Base-by-base conservation (phyloP, 2,888 invertebrate genomes). In the Folsomia candida region DNA sequence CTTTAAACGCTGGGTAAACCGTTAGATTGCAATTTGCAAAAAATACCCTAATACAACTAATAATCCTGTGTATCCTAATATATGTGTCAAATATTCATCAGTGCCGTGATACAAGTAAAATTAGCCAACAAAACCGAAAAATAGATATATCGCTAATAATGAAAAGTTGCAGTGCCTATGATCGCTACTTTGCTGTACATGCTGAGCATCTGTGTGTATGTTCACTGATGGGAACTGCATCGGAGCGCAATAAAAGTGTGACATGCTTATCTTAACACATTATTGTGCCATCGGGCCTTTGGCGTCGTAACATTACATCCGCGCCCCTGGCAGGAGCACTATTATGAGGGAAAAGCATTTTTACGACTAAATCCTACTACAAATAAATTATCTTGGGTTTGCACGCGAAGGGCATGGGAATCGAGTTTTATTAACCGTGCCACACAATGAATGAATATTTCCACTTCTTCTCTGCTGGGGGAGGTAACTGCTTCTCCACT, bases 221-320 rank as follows among this genome's bases (percentile, higher is more conserved):
- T n/a, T n/a, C n/a, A n/a, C n/a, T n/a, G 37, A 26, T 22, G 27
- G 59, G 25, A 59, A 59, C 18, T 51, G 54, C 65, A 65, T 54
- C 18, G 27, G 20, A 65, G 47, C 27, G 22, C 27, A 65, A 65
- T 27, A 57, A 54, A 28, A 51, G 65, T 65, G 62, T 51, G 57
- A 65, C 65, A 65, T 57, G 65, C 65, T 65, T 65, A 65, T 65
- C 65, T 65, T 28, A 51, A 65, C 65, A 65, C 65, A 65, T 51
- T 65, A 65, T 54, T 25, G 22, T 37, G 25, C 37, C 24, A 57
- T 59, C 24, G 25, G 59, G 24, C 25, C 25, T 26, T 59, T 22
- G 57, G 59, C 25, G 20, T 25, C 14, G 25, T 24, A 9, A 59
- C 25, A 59, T 37, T 37, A 9, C 14, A 14, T 37, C 14, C 37